These are phyloP conservation scores for Rhamnusium bicolor DNA, from an alignment of 2,888 invertebrate genomes.

Conservation along the genomic window DNA sequence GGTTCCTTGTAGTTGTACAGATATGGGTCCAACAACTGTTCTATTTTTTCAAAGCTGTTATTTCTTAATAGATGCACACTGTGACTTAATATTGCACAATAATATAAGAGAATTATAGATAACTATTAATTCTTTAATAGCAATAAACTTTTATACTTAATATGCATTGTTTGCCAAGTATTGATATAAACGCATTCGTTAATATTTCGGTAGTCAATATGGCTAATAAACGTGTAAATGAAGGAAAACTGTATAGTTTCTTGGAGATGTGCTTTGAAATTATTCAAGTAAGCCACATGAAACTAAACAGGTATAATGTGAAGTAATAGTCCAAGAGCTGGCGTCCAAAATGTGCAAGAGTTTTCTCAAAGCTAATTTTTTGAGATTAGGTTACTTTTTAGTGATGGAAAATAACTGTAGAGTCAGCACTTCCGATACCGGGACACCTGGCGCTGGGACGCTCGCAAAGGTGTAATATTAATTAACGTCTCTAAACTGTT, in stretches of 20 bases:
- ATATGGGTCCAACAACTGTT: slow-evolving; percentile 60
- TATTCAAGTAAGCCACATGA: background rate
- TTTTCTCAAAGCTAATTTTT: no score
- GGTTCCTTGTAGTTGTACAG: slow-evolving; percentile 52
- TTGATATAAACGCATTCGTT: background rate
- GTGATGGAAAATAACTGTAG: no score
- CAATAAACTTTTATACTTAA: slow-evolving; percentile 51
- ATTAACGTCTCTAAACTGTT: no score
- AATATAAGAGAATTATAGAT: slow-evolving; percentile 36
- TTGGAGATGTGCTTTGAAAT: background rate
- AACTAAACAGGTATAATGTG: background rate
- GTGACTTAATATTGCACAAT: slow-evolving; percentile 47
- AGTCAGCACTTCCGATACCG: no score
- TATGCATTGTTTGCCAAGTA: slow-evolving; percentile 15
- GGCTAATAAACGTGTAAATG: background rate
- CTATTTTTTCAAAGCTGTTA: slow-evolving; percentile 54
- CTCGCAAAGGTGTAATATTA: no score
- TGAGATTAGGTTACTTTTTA: no score
- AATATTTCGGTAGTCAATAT: background rate
- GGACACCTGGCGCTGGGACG: no score
- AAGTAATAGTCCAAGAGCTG: no score
- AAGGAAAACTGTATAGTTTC: background rate
- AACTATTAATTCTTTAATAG: slow-evolving; percentile 43
- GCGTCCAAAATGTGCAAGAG: no score
- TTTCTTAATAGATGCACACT: slow-evolving; percentile 45